Conservation (phyloP, 2,888 invertebrate species). For the Anoncus sp. region DNA sequence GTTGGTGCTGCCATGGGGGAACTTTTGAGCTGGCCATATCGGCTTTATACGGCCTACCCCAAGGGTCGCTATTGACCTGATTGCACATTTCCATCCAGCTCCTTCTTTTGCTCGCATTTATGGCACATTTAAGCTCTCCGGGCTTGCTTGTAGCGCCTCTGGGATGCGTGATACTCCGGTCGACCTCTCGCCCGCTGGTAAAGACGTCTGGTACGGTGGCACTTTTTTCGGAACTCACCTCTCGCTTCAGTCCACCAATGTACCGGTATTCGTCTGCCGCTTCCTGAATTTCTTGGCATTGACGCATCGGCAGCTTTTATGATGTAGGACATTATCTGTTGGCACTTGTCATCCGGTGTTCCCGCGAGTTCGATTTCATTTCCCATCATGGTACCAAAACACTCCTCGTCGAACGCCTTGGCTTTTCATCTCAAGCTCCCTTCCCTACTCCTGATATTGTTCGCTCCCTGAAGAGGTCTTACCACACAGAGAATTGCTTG, state of each 20-base stretch:
- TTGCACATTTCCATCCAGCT: constrained; percentile 41
- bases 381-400: not conserved
- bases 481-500: constrained; percentile 14
- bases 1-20: constrained; percentile 49
- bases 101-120: constrained; percentile 24
- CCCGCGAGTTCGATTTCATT: constrained; percentile 12
- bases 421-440: constrained; percentile 30
- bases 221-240: constrained; percentile 35
- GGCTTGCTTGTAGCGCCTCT: too few species aligned
- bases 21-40: constrained; percentile 47
- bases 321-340: constrained; percentile 38
- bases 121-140: constrained; percentile 26
- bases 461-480: too few species aligned
- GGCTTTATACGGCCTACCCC: constrained; percentile 58
- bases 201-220: constrained; percentile 37
- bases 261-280: constrained; percentile 21
- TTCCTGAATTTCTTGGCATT: constrained; percentile 34
- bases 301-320: constrained; percentile 39
- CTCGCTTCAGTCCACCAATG: constrained; percentile 56
- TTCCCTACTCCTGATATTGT: too few species aligned
- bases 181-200: constrained; percentile 43
- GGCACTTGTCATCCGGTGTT: constrained; percentile 13
- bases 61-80: constrained; percentile 54
- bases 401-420: constrained; percentile 20
- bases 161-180: not conserved